phyloP scores from a whole-genome alignment of 2,113 vertebrate species.

The Lucifuga dentata region DNA sequence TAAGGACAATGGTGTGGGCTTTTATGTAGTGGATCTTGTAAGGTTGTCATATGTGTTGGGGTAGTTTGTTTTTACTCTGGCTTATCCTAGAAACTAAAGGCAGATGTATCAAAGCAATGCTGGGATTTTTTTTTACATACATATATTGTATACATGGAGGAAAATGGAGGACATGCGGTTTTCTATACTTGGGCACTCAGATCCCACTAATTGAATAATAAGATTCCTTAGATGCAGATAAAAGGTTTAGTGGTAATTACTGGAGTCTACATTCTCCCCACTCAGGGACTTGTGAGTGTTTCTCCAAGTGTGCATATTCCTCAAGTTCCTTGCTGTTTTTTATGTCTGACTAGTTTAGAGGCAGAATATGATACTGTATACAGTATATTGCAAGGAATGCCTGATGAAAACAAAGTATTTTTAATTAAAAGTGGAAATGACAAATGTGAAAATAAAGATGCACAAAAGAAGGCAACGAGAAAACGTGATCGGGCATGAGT shows the following conservation, averaged over 20 bases:
- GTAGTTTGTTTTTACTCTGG: conserved; percentile 24
- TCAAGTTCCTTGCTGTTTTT: conserved; percentile 50
- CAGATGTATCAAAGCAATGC: conserved; percentile 31
- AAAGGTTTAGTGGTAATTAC: conserved; percentile 79
- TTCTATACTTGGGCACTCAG: conserved; percentile 24
- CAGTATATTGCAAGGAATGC: not conserved
- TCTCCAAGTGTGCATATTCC: conserved; percentile 27
- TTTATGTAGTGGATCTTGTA: conserved; percentile 38
- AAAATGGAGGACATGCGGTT: not conserved
- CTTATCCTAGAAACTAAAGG: conserved; percentile 15
- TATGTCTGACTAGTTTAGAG: conserved; percentile 18
- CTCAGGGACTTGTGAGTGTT: conserved; percentile 15
- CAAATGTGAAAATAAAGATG: not conserved
- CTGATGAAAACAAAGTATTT: conserved; percentile 1
- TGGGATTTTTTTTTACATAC: conserved; percentile 42
- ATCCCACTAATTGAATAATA: conserved; percentile 74
- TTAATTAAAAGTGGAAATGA: not conserved
- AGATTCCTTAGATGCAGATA: conserved; percentile 76
- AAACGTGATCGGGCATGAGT: conserved; percentile 6
- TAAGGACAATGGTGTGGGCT: conserved; percentile 56
- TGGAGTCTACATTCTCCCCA: conserved; percentile 42
- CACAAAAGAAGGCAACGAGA: not conserved
- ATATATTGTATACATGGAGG: conserved; percentile 2
- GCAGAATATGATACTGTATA: conserved; percentile 5
- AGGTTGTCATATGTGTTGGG: conserved; percentile 21